Percentiles rank a stretch among this genome's conserved stretches.
Evolutionary conservation across 2,888 invertebrate species (phyloP).

Genomic region (Pocota personata): DNA sequence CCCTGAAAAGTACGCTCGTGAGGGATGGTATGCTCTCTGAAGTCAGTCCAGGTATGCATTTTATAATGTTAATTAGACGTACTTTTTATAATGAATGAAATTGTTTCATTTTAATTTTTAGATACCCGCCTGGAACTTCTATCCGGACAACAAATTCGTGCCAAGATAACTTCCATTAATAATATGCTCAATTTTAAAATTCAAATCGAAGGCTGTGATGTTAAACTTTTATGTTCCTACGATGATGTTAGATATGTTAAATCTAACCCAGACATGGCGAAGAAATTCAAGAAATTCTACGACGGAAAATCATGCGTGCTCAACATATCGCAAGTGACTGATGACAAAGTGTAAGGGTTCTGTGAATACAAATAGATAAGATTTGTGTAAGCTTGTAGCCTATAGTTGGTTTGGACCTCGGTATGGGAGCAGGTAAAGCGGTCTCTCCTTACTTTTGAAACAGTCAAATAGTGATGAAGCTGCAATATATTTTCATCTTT

Average conservation of each 20-base stretch:
- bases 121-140: slow-evolving; percentile 79
- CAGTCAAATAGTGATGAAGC: too few relatives aligned
- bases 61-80: not conserved
- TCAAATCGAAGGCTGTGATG: slow-evolving; percentile 79
- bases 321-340: slow-evolving; percentile 80
- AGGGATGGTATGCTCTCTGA: slow-evolving; percentile 78
- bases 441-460: too few relatives aligned
- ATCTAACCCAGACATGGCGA: slow-evolving; percentile 79
- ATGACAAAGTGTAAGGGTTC: slow-evolving; percentile 81
- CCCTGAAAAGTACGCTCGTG: slow-evolving; percentile 78
- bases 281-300: slow-evolving; percentile 84
- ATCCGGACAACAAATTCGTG: slow-evolving; percentile 81
- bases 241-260: slow-evolving; percentile 81
- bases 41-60: slow-evolving; percentile 76
- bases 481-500: too few relatives aligned
- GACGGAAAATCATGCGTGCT: slow-evolving; percentile 81
- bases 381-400: too few relatives aligned
- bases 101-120: slow-evolving; percentile 49
- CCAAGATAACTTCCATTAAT: slow-evolving; percentile 78
- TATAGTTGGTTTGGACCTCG: too few relatives aligned
- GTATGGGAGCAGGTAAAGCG: too few relatives aligned
- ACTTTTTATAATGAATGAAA: not conserved
- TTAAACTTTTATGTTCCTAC: slow-evolving; percentile 81
- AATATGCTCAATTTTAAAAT: slow-evolving; percentile 81
- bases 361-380: not conserved